Evolutionary conservation across 2,888 invertebrate species (phyloP).

Genomic region (Acleris literana): DNA sequence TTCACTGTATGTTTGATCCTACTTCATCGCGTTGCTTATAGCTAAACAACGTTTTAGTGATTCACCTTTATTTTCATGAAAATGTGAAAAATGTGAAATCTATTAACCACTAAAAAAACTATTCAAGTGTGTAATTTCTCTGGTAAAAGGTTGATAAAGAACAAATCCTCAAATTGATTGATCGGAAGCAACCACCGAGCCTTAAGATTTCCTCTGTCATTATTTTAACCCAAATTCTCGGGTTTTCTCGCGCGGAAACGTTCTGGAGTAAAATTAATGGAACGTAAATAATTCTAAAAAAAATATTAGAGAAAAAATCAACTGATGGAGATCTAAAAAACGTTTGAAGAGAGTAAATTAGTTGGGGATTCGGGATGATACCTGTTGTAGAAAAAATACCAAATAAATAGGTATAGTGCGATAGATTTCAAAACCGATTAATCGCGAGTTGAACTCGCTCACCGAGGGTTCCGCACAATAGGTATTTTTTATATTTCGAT

Average conservation of each 20-base stretch:
- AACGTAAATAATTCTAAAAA: slow-evolving; percentile 31
- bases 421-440: no score
- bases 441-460: no score
- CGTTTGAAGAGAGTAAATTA: slow-evolving; percentile 32
- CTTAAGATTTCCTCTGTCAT: slow-evolving; percentile 26
- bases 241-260: slow-evolving; percentile 21
- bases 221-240: slow-evolving; percentile 15
- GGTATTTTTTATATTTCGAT: no score
- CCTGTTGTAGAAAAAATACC: no score
- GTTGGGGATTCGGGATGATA: neutral
- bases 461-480: no score
- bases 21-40: no score
- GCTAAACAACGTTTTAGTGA: no score
- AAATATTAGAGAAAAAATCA: slow-evolving; percentile 28
- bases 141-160: slow-evolving; percentile 1
- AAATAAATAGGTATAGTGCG: no score
- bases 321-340: slow-evolving; percentile 20
- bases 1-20: no score
- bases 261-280: slow-evolving; percentile 31
- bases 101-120: neutral
- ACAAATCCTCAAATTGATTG: slow-evolving; percentile 27
- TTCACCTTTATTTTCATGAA: no score
- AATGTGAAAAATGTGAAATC: neutral
- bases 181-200: slow-evolving; percentile 7
- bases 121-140: neutral